Evolutionary conservation across 1,140 invertebrate species (phyloP), one percentile per base, ranked within the genome.

Genomic region (Cyrtorhinus lividipennis): DNA sequence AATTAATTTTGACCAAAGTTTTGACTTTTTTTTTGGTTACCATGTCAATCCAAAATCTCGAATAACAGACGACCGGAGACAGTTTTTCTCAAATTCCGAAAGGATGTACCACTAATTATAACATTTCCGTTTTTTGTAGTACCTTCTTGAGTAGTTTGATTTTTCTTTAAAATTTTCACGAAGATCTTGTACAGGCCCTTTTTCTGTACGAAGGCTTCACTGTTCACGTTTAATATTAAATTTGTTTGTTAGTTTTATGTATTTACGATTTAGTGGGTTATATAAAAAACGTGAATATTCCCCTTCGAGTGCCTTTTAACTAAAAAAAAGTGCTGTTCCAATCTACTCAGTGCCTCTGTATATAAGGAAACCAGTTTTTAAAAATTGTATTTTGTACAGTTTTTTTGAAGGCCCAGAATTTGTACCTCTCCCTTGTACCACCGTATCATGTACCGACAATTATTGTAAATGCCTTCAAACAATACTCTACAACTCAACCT

Each of bases 271-370:
- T 15, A 15, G 5, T 38, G 5, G 5, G 15, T 38, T 38, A 8
- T 38, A 15, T 38, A 5, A 38, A 38, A 15, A 38, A 38, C 5
- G 15, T 10, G 10, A 13, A 53, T 15, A 53, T 53, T 12, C 20
- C 48, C 48, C n/a, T n/a, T 53, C 48, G 48, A 53, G 48, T 53
- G 48, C 48, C 48, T 53, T 53, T 53, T 22, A 53, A 53, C 48
- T 8, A 38, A 38, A 38, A 38, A 38, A 38, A 53, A 53, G 48
- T 53, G 48, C 48, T 53, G 48, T 53, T 53, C 20, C 48, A 53
- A 53, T 20, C n/a, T n/a, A 53, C 48, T 53, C 48, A 53, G 48
- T 53, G 48, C 48, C 48, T 53, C 48, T 53, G 48, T 53, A 53
- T 22, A 53, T 53, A 53, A 53, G 20, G 5, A 53, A 12, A 5